Evolutionary conservation across 2,888 invertebrate genomes (phyloP).

Genomic region (Catocala fraxini): DNA sequence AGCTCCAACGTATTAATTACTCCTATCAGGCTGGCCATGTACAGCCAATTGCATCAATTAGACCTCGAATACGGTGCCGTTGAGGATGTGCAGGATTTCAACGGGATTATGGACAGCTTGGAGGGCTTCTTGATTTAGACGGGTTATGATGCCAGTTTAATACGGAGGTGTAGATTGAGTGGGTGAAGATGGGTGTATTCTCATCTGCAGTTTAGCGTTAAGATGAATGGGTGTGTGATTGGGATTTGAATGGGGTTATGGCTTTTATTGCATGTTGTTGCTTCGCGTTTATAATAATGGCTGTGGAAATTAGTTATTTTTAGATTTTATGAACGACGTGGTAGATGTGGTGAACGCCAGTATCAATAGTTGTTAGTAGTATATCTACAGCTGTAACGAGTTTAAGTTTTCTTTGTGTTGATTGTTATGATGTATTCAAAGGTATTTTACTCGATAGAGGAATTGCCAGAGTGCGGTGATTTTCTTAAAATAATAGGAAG

Average conservation of each 20-base stretch:
- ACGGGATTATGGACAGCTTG: conserved; percentile 24
- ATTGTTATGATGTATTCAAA: too few species aligned
- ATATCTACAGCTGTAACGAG: too few species aligned
- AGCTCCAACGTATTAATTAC: conserved; percentile 64
- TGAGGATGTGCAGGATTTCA: conserved; percentile 27
- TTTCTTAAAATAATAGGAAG: too few species aligned
- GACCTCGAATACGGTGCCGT: conserved; percentile 39
- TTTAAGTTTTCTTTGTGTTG: too few species aligned
- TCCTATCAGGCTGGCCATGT: conserved; percentile 63
- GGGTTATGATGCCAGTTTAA: conserved; percentile 39
- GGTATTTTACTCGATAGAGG: too few species aligned
- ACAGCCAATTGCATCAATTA: conserved; percentile 72
- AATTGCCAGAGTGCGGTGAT: too few species aligned
- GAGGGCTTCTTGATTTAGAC: conserved; percentile 31
- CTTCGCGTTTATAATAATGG: too few species aligned
- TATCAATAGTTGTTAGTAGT: too few species aligned
- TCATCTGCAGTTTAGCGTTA: conserved; percentile 14
- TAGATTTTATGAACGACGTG: too few species aligned
- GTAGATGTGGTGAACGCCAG: too few species aligned
- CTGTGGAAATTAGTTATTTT: too few species aligned
- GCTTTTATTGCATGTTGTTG: not conserved
- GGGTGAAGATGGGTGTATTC: conserved; percentile 21
- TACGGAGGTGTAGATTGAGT: conserved; percentile 44
- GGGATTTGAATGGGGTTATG: not conserved
- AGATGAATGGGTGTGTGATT: conserved; percentile 8